Conservation (phyloP, 1,140 invertebrate genomes). For the Atopsyche davidsoni region DNA sequence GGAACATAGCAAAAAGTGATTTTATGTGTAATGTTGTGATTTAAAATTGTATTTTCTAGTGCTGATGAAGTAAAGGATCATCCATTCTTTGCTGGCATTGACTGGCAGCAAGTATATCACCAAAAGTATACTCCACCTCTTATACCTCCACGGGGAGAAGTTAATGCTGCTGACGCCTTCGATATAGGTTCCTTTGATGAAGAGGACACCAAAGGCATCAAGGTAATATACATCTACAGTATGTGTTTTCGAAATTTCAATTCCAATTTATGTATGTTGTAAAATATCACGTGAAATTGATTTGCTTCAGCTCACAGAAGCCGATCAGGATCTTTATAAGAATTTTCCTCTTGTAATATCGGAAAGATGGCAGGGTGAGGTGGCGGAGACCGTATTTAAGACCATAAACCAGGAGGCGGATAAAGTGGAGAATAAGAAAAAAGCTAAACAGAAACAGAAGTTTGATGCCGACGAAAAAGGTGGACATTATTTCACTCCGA, state of each 20-base stretch:
- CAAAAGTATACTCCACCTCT: slow-evolving; percentile 97
- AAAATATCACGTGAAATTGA: slow-evolving; percentile 3
- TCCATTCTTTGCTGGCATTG: slow-evolving; percentile 93
- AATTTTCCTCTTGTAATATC: slow-evolving; percentile 98
- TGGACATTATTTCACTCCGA: slow-evolving; percentile 34
- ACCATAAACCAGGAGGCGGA: slow-evolving; percentile 96
- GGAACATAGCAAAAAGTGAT: too few relatives aligned
- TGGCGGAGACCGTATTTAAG: slow-evolving; percentile 98
- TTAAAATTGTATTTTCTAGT: slow-evolving; percentile 45
- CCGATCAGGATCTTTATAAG: slow-evolving; percentile 97
- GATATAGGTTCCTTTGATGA: slow-evolving; percentile 99
- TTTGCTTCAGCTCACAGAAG: slow-evolving; percentile 71
- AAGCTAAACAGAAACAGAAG: slow-evolving; percentile 89
- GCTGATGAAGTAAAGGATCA: slow-evolving; percentile 97
- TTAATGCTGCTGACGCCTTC: slow-evolving; percentile 99
- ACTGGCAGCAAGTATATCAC: slow-evolving; percentile 98
- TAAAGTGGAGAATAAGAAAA: slow-evolving; percentile 90
- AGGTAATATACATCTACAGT: slow-evolving; percentile 50
- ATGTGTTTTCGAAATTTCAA: background rate
- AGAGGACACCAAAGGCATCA: slow-evolving; percentile 99
- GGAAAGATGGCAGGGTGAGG: slow-evolving; percentile 98
- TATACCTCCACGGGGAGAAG: slow-evolving; percentile 96
- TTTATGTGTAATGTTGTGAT: too few relatives aligned
- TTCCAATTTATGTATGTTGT: background rate
- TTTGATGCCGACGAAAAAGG: slow-evolving; percentile 95